Evolutionary conservation across 2,888 invertebrate genomes (phyloP).

Genomic region (Acronicta leporina): DNA sequence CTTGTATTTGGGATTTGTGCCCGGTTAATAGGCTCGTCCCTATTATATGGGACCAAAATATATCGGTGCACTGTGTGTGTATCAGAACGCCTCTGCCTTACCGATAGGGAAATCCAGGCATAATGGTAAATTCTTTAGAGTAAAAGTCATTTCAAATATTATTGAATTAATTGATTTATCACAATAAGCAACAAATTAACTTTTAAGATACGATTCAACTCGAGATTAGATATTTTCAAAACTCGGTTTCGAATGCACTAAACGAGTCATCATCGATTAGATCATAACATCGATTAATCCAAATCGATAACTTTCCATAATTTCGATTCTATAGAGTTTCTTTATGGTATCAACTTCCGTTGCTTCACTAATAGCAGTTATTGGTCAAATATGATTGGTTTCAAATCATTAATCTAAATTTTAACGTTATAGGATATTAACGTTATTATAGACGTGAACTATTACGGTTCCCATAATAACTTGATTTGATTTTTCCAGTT

Average conservation of each 20-base stretch:
- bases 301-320: slow-evolving; percentile 45
- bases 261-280: slow-evolving; percentile 14
- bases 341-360: slow-evolving; percentile 51
- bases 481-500: slow-evolving; percentile 33
- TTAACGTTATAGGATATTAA: slow-evolving; percentile 34
- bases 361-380: slow-evolving; percentile 39
- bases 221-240: slow-evolving; percentile 17
- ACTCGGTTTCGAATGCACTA: slow-evolving; percentile 9
- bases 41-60: too few species aligned
- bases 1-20: too few species aligned
- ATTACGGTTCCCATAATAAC: slow-evolving; percentile 33
- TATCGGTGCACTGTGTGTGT: too few species aligned
- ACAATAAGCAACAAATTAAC: too few species aligned
- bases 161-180: too few species aligned
- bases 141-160: too few species aligned
- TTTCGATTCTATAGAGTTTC: slow-evolving; percentile 41
- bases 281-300: slow-evolving; percentile 26
- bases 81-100: too few species aligned
- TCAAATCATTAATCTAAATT: slow-evolving; percentile 42
- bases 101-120: too few species aligned
- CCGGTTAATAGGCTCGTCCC: too few species aligned
- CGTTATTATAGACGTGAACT: slow-evolving; percentile 40
- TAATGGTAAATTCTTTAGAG: too few species aligned
- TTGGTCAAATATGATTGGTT: slow-evolving; percentile 36
- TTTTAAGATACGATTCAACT: too few species aligned